Percentiles rank a stretch among this genome's conserved stretches.
Conservation (phyloP, 2,888 invertebrate species). For the Pollenia griseotomentosa region DNA sequence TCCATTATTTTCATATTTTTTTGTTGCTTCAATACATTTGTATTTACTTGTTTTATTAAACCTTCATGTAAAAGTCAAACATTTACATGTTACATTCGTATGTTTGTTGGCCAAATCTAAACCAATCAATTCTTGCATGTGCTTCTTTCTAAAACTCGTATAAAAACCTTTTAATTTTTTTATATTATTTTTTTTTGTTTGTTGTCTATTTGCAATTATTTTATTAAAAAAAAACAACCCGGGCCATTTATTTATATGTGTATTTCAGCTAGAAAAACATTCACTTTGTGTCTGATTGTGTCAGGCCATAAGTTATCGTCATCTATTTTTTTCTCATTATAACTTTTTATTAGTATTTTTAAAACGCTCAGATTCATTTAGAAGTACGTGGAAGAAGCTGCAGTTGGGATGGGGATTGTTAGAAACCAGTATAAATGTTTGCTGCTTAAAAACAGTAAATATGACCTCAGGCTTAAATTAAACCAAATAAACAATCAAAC, state of each 20-base stretch:
- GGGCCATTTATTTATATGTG: constrained; percentile 29
- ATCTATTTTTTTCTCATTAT: constrained; percentile 28
- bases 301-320: constrained; percentile 63
- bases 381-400: constrained; percentile 8
- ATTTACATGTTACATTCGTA: constrained; percentile 44
- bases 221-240: constrained; percentile 18
- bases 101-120: constrained; percentile 36
- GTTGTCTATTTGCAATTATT: constrained; percentile 41
- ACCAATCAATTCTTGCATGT: constrained; percentile 44
- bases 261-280: constrained; percentile 27
- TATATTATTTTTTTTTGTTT: background rate
- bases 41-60: constrained; percentile 56
- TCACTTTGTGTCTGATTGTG: constrained; percentile 61
- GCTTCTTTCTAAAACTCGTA: background rate
- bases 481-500: constrained; percentile 25
- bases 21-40: background rate
- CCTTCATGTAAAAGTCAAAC: constrained; percentile 67
- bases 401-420: background rate
- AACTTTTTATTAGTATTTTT: constrained; percentile 2
- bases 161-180: constrained; percentile 25
- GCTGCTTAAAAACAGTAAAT: constrained; percentile 35
- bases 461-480: constrained; percentile 47
- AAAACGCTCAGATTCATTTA: constrained; percentile 10
- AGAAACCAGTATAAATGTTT: constrained; percentile 20
- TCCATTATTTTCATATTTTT: background rate